Evolutionary conservation across 2,113 vertebrate species (phyloP).

Genomic region (Heloderma charlesbogerti): DNA sequence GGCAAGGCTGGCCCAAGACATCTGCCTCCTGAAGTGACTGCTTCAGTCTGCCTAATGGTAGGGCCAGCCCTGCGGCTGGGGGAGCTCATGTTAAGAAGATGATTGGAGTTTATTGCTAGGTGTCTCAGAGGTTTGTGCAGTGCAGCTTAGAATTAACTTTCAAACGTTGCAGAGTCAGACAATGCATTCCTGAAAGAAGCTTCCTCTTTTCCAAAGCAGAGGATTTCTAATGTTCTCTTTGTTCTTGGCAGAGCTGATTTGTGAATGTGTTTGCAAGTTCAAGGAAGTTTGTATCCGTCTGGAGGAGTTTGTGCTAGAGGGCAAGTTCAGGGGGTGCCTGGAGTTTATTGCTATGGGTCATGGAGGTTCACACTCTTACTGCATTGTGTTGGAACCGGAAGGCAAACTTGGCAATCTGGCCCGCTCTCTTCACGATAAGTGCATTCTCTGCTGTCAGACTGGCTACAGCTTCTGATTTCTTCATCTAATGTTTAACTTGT

Average conservation of each 20-base stretch:
- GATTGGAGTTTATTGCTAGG: too few species aligned
- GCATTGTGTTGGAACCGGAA: not conserved
- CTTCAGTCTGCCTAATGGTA: too few species aligned
- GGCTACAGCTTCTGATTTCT: not conserved
- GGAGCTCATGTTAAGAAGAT: too few species aligned
- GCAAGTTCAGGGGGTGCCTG: not conserved
- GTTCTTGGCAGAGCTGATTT: not conserved
- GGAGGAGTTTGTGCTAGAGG: not conserved
- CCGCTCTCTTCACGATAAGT: fast-evolving
- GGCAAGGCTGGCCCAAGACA: too few species aligned
- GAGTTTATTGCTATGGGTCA: not conserved
- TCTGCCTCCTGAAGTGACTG: too few species aligned
- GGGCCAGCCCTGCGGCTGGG: too few species aligned
- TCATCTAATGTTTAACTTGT: conserved; percentile 33
- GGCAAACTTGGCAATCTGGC: not conserved
- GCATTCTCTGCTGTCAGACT: not conserved
- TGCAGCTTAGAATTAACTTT: too few species aligned
- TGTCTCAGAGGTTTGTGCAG: too few species aligned
- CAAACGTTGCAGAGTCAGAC: too few species aligned
- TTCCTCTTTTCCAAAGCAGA: not conserved
- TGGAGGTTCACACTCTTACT: fast-evolving
- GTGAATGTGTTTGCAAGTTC: not conserved
- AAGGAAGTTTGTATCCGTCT: not conserved
- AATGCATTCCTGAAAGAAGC: too few species aligned
- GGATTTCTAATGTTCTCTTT: not conserved